A percentile compares a stretch with the other conserved stretches of the same genome.
These are phyloP conservation scores for Callopanchax toddi DNA, from an alignment of 2,113 vertebrate genomes.

Conservation along the genomic window DNA sequence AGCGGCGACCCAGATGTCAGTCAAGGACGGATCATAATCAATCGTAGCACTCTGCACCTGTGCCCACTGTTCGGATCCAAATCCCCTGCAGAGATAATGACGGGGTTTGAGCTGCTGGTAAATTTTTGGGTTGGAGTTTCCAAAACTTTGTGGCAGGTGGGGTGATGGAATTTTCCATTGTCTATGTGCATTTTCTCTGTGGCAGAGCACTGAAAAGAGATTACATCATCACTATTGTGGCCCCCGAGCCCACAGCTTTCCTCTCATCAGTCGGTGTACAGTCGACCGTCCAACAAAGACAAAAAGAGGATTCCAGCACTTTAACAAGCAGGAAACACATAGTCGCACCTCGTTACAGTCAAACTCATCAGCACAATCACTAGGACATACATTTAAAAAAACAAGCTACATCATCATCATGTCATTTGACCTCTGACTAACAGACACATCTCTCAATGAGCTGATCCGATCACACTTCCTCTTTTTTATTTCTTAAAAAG, in stretches of 20 bases:
- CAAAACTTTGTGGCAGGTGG: slow-evolving; percentile 43
- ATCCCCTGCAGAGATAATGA: slow-evolving; percentile 46
- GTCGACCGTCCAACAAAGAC: slow-evolving; percentile 46
- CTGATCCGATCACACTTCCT: slow-evolving; percentile 44
- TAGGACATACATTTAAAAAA: background rate
- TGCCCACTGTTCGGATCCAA: slow-evolving; percentile 4
- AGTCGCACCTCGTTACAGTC: slow-evolving; percentile 67
- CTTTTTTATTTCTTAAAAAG: slow-evolving; percentile 1
- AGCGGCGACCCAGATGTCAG: background rate
- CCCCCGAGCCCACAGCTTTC: slow-evolving; percentile 57
- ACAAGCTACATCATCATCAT: slow-evolving; percentile 29
- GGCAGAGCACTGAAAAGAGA: slow-evolving; percentile 56
- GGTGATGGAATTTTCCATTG: slow-evolving; percentile 51
- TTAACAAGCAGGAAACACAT: slow-evolving; percentile 68
- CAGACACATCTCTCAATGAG: too few relatives aligned
- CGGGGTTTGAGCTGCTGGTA: slow-evolving; percentile 24
- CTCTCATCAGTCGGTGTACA: slow-evolving; percentile 40
- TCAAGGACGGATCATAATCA: slow-evolving; percentile 1
- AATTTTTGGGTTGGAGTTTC: slow-evolving; percentile 55
- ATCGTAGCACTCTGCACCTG: slow-evolving; percentile 46
- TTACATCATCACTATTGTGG: slow-evolving; percentile 78
- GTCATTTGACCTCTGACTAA: slow-evolving; percentile 63
- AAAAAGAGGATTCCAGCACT: slow-evolving; percentile 73
- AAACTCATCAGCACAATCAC: slow-evolving; percentile 57
- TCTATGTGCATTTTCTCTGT: slow-evolving; percentile 33